Base-by-base conservation (phyloP, 2,888 invertebrate species). In the Prosapia bicincta region DNA sequence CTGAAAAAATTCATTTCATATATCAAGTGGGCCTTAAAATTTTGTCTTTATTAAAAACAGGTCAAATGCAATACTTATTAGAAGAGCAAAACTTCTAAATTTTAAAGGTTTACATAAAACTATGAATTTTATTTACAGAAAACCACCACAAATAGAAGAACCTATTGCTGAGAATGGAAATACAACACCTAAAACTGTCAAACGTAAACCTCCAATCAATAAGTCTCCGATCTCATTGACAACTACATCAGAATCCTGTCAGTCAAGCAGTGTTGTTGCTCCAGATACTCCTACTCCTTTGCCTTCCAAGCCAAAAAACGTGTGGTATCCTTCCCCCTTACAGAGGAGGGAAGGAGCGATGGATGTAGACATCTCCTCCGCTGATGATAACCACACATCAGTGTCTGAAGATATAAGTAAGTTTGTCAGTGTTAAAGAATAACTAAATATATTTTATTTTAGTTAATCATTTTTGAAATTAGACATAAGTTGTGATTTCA, bases 321-420 rank as follows among this genome's bases (percentile, higher is more conserved):
- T 76, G 28, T 71, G 69, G 72, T 66, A 76, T 76, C 76, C 76
- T 76, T 76, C 76, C 76, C 76, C 76, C 70, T 70, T 66, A 28
- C 73, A 38, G 76, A 68, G 76, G 73, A 73, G 76, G 76, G 76
- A 76, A 76, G 76, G 76, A 76, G 72, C 24, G 25, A 72, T 66
- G 20, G 30, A 72, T 32, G 66, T 66, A 23, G 72, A 72, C 65
- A 30, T 70, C 68, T 77, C 77, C 25, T 75, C 72, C 66, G 72
- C 77, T 74, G 77, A 77, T 69, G 75, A 75, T 20, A 71, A 71
- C 24, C 75, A 71, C 38, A 75, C 75, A 32, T 75, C 75, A 26
- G 71, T 71, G 26, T 75, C 75, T 7, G 74, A 74, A 43, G 71
- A 71, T 13, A 71, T 67, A 7, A 68, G 74, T 74, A 69, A 74